These are phyloP conservation scores for Andrena bucephala DNA, from an alignment of 2,888 invertebrate species.

Conservation along the genomic window DNA sequence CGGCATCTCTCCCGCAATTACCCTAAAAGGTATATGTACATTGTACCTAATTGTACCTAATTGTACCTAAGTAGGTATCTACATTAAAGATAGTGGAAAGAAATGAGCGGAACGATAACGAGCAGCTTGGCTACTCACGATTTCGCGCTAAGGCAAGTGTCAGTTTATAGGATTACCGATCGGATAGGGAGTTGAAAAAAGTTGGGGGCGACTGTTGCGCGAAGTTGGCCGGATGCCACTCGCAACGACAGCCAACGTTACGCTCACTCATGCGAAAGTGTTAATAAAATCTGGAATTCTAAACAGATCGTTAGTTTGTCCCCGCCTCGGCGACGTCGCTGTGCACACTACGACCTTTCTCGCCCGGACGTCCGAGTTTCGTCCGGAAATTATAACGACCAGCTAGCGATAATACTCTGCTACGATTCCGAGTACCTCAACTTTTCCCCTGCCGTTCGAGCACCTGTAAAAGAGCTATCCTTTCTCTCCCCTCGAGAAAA, in stretches of 20 bases:
- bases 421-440: background rate
- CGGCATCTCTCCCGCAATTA: too few species aligned
- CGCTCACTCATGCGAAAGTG: conserved; percentile 29
- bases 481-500: background rate
- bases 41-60: too few species aligned
- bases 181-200: conserved; percentile 18
- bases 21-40: too few species aligned
- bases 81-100: too few species aligned
- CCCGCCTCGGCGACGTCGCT: background rate
- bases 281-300: conserved; percentile 61
- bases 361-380: background rate
- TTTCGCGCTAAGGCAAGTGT: conserved; percentile 33
- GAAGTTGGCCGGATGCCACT: conserved; percentile 56
- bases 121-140: conserved; percentile 37
- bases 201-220: conserved; percentile 48
- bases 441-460: background rate
- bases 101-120: conserved; percentile 30
- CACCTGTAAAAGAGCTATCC: background rate
- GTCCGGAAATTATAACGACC: background rate
- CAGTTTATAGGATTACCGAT: conserved; percentile 46
- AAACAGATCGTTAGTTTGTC: conserved; percentile 39
- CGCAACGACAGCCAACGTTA: conserved; percentile 8
- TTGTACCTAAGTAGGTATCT: too few species aligned
- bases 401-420: background rate
- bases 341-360: background rate